phyloP scores from a whole-genome alignment of 2,888 invertebrate species.

The Rhynchonema sp. region DNA sequence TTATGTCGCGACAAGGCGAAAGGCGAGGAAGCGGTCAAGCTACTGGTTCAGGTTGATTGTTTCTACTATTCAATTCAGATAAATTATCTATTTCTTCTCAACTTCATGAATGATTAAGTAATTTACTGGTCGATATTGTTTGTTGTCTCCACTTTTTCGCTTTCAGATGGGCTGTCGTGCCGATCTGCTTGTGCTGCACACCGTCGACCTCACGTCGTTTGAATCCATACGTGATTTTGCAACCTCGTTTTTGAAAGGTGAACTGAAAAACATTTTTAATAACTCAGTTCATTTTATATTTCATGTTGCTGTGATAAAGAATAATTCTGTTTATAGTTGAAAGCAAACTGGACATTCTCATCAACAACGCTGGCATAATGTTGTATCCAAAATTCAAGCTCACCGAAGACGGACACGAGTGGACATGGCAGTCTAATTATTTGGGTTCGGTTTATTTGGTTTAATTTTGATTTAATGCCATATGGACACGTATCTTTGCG shows the following conservation, averaged over 20 bases:
- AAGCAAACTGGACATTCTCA: conserved; percentile 24
- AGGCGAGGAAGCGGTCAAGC: conserved; percentile 14
- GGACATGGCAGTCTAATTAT: conserved; percentile 70
- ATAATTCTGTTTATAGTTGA: conserved; percentile 11
- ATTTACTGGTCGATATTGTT: background rate
- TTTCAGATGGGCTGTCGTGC: conserved; percentile 20
- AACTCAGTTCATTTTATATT: too few relatives aligned
- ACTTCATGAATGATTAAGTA: background rate
- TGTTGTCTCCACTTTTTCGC: background rate
- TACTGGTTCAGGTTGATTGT: conserved; percentile 12
- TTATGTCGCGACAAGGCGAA: conserved; percentile 17
- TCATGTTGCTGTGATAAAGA: too few relatives aligned
- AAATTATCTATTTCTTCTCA: too few relatives aligned
- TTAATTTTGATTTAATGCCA: background rate
- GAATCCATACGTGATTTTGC: conserved; percentile 16
- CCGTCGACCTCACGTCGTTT: conserved; percentile 20
- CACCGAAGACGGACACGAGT: conserved; percentile 63
- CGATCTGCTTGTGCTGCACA: conserved; percentile 18
- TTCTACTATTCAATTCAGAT: too few relatives aligned
- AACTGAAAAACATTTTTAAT: too few relatives aligned
- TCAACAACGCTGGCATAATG: conserved; percentile 62
- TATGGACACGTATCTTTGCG: background rate
- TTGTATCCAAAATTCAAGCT: conserved; percentile 46
- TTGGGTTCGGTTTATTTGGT: conserved; percentile 46
- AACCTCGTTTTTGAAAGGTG: conserved; percentile 10